Conservation (phyloP, 2,797 vertebrate species). For the Lophura swinhoii region DNA sequence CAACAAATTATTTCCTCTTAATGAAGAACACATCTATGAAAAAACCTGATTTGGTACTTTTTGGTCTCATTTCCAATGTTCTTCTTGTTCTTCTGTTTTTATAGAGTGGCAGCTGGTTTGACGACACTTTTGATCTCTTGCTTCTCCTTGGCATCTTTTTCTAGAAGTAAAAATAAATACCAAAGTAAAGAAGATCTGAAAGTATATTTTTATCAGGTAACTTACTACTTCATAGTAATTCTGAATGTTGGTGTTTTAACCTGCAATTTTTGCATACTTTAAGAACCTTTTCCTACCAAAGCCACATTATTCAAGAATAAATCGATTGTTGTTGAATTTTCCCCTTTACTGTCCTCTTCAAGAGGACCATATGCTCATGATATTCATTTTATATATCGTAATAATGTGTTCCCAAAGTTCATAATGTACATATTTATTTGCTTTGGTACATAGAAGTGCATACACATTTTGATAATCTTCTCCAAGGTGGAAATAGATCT, state of each 20-base stretch:
- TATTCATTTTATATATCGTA: not conserved
- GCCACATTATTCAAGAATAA: not conserved
- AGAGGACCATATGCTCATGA: not conserved
- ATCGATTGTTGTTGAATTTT: not conserved
- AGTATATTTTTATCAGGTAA: constrained; percentile 87
- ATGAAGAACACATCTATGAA: not conserved
- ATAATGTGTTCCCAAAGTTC: not conserved
- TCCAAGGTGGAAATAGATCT: not conserved
- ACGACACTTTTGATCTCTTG: constrained; percentile 84
- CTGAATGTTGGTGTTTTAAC: not conserved
- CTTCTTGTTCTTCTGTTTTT: constrained; percentile 42
- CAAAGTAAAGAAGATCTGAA: constrained; percentile 73
- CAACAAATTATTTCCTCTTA: not conserved
- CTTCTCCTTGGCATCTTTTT: constrained; percentile 75
- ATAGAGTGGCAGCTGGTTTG: constrained; percentile 85
- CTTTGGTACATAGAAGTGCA: not conserved
- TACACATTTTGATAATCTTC: not conserved
- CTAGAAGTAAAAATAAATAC: constrained; percentile 76
- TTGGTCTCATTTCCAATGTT: not conserved
- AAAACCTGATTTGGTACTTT: not conserved
- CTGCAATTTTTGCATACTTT: not conserved
- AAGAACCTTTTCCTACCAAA: not conserved
- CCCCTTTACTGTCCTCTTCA: not conserved
- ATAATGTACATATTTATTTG: not conserved
- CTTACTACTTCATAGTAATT: constrained; percentile 37